Base-by-base conservation (phyloP, 2,113 vertebrate species). In the Salvelinus alpinus region DNA sequence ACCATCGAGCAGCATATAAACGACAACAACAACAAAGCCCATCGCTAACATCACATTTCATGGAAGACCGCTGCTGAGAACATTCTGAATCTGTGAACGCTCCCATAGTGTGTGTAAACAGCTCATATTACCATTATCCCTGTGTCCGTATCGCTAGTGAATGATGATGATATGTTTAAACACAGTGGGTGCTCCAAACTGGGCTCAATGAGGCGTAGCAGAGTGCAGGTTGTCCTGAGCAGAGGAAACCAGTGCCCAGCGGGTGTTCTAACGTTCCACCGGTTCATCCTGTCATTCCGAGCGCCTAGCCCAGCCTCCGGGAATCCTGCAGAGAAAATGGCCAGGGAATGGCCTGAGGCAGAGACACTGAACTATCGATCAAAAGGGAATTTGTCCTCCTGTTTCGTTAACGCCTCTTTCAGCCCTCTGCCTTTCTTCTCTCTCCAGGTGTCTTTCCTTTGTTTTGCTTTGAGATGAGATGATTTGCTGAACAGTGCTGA, bases 141-240 rank as follows among this genome's bases (percentile, higher is more conserved):
- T 62, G 11, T 11, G 62, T 59, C 44, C 54, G 68, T 54, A 59
- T 68, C 57, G 38, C 20, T 20, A 64, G 51, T 64, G 79, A 76
- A 76, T 76, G 51, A 80, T 80, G 64, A 76, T 73, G 48, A 68
- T 54, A 73, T 80, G 78, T 34, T 80, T 80, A 64, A 73, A 57
- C 70, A 76, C 78, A 67, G 64, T 72, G 29, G 78, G 74, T 22
- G 59, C 70, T 70, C 77, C 44, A 62, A 47, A 73, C 70, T 5
- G 20, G 38, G 20, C 66, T 79, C 70, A 79, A 70, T 76, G 70
- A 70, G 64, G 65, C 65, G 3, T 76, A 22, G 54, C 31, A 38
- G 67, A 75, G 76, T 62, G 60, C 62, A 75, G 69, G 68, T 62
- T 79, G 65, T 44, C 44, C 60, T 27, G 25, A 51, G 67, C 18